Conservation (phyloP, 2,888 invertebrate species). For the Ichneumon xanthorius region DNA sequence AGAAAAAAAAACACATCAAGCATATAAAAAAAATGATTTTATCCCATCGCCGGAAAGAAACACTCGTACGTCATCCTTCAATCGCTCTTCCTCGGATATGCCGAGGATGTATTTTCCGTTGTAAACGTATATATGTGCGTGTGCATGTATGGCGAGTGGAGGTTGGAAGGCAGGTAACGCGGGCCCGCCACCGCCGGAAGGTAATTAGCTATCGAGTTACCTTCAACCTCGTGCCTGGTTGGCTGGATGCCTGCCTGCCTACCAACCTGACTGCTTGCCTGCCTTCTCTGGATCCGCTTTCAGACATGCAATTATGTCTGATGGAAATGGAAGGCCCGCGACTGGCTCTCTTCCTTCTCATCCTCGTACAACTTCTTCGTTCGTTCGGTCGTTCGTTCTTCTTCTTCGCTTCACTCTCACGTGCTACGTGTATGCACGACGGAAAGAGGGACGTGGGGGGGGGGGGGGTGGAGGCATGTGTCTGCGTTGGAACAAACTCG, state of each 20-base stretch:
- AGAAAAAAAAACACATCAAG: constrained; percentile 4
- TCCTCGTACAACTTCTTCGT: constrained; percentile 44
- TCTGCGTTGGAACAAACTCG: constrained; percentile 62
- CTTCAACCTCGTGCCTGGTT: constrained; percentile 70
- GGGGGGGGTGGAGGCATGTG: background rate
- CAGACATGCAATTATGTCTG: constrained; percentile 78
- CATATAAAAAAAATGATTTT: constrained; percentile 7
- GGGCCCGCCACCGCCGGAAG: constrained; percentile 67
- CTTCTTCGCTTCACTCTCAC: constrained; percentile 39
- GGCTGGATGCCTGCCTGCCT: constrained; percentile 68
- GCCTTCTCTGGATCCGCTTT: constrained; percentile 75
- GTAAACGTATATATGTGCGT: background rate
- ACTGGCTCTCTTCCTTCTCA: constrained; percentile 56
- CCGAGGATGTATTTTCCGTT: constrained; percentile 21
- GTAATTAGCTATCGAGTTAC: constrained; percentile 80
- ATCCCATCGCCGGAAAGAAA: constrained; percentile 68
- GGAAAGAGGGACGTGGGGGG: constrained; percentile 37
- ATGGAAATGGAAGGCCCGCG: constrained; percentile 74
- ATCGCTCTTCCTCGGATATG: background rate
- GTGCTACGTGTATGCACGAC: constrained; percentile 52
- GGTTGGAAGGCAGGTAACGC: constrained; percentile 70
- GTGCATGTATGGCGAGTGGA: background rate
- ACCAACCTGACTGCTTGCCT: constrained; percentile 65
- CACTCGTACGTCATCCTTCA: constrained; percentile 74
- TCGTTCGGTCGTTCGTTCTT: constrained; percentile 42